These are phyloP conservation scores for Chymomyza caudatula DNA, from an alignment of 2,888 invertebrate species.

Conservation along the genomic window DNA sequence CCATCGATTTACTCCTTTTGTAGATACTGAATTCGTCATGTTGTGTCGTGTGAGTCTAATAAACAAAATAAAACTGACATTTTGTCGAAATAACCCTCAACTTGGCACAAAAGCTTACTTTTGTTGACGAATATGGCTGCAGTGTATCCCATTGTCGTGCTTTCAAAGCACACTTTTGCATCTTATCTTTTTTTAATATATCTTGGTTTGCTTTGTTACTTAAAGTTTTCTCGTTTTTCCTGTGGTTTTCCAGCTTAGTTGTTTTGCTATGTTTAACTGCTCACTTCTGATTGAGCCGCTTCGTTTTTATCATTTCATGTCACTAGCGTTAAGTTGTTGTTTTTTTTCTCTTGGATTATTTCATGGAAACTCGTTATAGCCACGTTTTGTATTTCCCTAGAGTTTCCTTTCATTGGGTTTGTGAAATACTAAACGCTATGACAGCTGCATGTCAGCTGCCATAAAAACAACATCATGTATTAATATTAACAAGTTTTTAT, in stretches of 20 bases:
- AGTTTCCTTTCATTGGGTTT: neutral
- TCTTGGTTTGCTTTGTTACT: neutral
- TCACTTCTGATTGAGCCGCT: neutral
- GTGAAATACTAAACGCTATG: neutral
- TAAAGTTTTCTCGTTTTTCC: neutral
- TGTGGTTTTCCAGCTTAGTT: neutral
- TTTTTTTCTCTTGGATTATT: neutral
- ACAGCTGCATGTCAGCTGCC: neutral
- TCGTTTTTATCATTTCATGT: neutral
- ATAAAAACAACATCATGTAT: too few species aligned
- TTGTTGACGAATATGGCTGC: too few species aligned
- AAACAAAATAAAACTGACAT: too few species aligned
- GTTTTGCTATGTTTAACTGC: neutral
- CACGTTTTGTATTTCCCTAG: neutral
- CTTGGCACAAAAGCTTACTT: too few species aligned
- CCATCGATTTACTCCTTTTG: too few species aligned
- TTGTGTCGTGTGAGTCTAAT: too few species aligned
- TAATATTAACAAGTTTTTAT: neutral
- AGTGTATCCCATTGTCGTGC: too few species aligned
- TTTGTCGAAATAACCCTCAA: too few species aligned
- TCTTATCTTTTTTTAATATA: neutral
- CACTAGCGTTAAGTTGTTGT: neutral
- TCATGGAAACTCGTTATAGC: neutral
- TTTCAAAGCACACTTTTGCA: neutral
- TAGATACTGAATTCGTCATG: too few species aligned